These are phyloP conservation scores for Caenorhabditis briggsae DNA, from an alignment of 1,140 invertebrate genomes.

Conservation along the genomic window DNA sequence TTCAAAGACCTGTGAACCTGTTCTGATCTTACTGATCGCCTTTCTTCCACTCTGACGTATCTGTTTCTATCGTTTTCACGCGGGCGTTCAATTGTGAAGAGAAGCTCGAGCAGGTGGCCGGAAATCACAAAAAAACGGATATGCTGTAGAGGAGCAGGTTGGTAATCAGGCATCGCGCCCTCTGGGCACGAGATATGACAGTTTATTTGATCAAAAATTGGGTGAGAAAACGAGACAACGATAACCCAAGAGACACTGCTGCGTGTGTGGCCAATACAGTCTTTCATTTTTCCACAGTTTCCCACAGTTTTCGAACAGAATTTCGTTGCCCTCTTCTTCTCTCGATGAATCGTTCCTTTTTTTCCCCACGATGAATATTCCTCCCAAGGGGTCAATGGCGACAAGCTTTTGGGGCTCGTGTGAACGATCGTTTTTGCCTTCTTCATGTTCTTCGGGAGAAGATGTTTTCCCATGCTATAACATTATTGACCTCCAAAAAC, in stretches of 20 bases:
- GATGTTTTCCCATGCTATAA: background rate
- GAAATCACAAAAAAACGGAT: constrained; percentile 43
- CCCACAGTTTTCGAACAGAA: constrained; percentile 40
- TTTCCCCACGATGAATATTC: constrained; percentile 8
- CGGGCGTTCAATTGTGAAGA: background rate
- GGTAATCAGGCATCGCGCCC: background rate
- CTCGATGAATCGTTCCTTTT: background rate
- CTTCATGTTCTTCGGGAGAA: background rate
- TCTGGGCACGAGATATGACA: constrained; percentile 3
- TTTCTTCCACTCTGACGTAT: background rate
- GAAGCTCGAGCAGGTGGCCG: background rate
- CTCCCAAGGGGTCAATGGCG: constrained; percentile 20
- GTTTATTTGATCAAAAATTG: constrained; percentile 49
- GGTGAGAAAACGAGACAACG: constrained; percentile 36
- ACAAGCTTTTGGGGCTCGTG: constrained; percentile 29
- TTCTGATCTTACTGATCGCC: background rate
- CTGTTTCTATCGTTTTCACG: background rate
- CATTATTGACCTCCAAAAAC: constrained; percentile 15
- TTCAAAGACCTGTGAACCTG: no score
- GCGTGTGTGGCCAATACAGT: constrained; percentile 21
- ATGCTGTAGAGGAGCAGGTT: constrained; percentile 32
- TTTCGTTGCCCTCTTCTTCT: background rate
- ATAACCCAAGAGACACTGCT: no score
- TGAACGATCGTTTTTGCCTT: background rate
- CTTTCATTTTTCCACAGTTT: background rate